Base-by-base conservation (phyloP, 2,797 vertebrate species). In the Acanthurus tractus region DNA sequence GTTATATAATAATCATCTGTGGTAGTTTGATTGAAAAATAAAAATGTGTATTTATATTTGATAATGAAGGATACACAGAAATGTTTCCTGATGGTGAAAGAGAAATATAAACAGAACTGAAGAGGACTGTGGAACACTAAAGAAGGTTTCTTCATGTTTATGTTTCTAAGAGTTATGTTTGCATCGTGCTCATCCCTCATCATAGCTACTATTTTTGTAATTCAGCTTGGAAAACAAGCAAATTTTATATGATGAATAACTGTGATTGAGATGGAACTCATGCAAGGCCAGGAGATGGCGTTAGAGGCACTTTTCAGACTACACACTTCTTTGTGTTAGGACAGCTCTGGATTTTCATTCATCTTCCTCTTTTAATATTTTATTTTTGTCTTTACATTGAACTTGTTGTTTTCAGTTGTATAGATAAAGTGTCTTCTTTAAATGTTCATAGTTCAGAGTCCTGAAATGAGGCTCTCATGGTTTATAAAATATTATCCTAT, bases 211-310 rank as follows among this genome's bases (percentile, higher is more conserved):
- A 4, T 7, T 49, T 49, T n/a, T 49, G 17, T 49, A 15, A 54
- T 45, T 25, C 8, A 15, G 3, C 40, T 36, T 29, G 3, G n/a
- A n/a, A 45, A 38, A 23, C 6, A 45, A 23, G 23, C 46, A 2
- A 52, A 53, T 45, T 49, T 5, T 4, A 6, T 2, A 6, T 15
- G 3, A 34, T 56, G 4, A 34, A 48, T 25, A 46, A 40, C 45
- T 8, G 0, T 2, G 18, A 36, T 45, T n/a, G 12, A 64, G 12
- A 42, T 57, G 13, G 4, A 36, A 6, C 4, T 67, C 18, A 29
- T 8, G 10, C 10, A 8, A 40, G 38, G 12, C 63, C 73, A 76
- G 63, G 8, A 73, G 64, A 79, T 72, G 77, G 69, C 3, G 29
- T 58, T 42, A 42, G 38, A 59, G 36, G 3, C 20, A 15, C 38